Percentiles rank a stretch among this genome's conserved stretches.
Evolutionary conservation across 2,113 vertebrate species (phyloP).

Genomic region (Paradisaea rubra): DNA sequence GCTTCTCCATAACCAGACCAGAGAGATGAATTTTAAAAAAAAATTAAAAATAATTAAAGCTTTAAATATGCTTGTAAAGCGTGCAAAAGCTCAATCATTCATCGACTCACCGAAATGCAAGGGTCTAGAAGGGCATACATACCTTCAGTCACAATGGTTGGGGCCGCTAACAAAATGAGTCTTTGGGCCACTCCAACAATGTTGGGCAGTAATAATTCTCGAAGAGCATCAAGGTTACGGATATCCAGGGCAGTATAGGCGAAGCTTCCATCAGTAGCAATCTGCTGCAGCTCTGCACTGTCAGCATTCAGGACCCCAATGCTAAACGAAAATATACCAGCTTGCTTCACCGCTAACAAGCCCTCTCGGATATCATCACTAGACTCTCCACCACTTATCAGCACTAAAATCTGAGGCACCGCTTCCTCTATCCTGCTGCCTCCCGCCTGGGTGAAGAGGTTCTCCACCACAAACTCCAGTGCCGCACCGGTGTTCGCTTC

Average conservation of each 20-base stretch:
- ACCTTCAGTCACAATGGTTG: conserved; percentile 90
- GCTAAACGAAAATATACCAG: conserved; percentile 81
- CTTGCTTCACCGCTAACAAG: conserved; percentile 84
- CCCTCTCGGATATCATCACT: conserved; percentile 86
- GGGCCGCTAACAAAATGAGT: conserved; percentile 81
- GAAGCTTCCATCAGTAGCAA: conserved; percentile 86
- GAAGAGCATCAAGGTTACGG: conserved; percentile 75
- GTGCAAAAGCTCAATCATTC: conserved; percentile 12
- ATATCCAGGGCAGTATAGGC: conserved; percentile 82
- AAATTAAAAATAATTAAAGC: neutral
- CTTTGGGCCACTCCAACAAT: conserved; percentile 86
- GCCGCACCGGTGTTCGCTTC: conserved; percentile 87
- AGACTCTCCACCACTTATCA: conserved; percentile 87
- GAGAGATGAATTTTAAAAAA: neutral
- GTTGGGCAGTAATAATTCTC: conserved; percentile 80
- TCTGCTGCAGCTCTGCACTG: conserved; percentile 81
- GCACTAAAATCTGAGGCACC: conserved; percentile 87
- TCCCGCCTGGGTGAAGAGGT: conserved; percentile 78
- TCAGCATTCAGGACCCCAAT: conserved; percentile 78
- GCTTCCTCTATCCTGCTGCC: conserved; percentile 91
- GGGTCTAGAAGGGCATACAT: conserved; percentile 77
- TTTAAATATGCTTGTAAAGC: neutral
- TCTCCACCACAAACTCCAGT: conserved; percentile 83
- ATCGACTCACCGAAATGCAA: neutral
- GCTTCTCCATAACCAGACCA: neutral